phyloP scores from a whole-genome alignment of 1,140 invertebrate genomes.

The Radopholus similis region DNA sequence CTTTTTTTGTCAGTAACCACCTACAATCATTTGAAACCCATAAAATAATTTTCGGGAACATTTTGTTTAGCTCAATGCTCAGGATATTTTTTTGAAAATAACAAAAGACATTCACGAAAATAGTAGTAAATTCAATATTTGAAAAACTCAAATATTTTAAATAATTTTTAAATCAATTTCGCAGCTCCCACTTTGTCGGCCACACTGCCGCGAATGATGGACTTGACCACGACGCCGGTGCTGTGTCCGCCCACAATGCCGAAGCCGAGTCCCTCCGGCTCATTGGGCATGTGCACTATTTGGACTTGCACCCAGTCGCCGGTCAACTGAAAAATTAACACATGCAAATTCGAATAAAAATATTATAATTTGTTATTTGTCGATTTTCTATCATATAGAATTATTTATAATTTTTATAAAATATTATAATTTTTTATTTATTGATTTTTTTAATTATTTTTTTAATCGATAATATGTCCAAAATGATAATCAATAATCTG shows the following conservation, averaged over 20 bases:
- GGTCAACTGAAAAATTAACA: constrained; percentile 45
- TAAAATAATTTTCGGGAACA: too few species aligned
- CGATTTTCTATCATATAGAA: not conserved
- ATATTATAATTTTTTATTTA: not conserved
- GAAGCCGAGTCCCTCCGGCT: constrained; percentile 69
- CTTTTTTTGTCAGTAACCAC: too few species aligned
- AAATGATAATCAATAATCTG: constrained; percentile 3
- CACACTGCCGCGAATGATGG: constrained; percentile 81
- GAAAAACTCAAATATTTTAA: not conserved
- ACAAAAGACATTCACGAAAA: too few species aligned
- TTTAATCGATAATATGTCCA: not conserved
- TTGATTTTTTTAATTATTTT: not conserved
- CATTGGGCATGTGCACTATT: constrained; percentile 54
- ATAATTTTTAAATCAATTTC: not conserved
- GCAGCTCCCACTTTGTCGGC: constrained; percentile 73
- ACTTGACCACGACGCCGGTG: constrained; percentile 94
- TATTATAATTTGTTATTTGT: not conserved
- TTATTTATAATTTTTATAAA: not conserved
- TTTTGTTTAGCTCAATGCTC: too few species aligned
- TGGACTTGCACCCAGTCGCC: constrained; percentile 59
- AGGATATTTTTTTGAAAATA: too few species aligned
- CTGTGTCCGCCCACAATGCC: constrained; percentile 88
- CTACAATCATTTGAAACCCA: too few species aligned
- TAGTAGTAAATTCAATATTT: not conserved
- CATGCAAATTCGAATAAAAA: not conserved